These are phyloP conservation scores for Phalacrocorax carbo DNA, from an alignment of 2,113 vertebrate species.

Conservation along the genomic window DNA sequence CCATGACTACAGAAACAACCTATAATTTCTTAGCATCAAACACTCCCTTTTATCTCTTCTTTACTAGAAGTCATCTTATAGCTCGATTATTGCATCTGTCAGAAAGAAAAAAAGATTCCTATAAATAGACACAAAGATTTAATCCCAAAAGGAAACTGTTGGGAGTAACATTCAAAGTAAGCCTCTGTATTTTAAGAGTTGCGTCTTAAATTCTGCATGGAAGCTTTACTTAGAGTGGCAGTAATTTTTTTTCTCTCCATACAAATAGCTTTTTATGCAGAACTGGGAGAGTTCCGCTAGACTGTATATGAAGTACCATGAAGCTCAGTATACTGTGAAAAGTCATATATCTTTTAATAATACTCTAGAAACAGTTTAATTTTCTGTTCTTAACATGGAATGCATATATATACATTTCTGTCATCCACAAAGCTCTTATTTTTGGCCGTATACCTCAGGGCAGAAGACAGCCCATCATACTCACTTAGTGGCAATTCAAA, in stretches of 20 bases:
- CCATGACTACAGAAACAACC: conserved; percentile 20
- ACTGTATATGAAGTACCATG: background rate
- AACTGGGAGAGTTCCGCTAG: background rate
- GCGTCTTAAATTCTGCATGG: background rate
- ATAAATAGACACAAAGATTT: background rate
- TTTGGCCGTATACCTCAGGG: background rate
- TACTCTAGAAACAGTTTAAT: background rate
- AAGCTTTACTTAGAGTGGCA: background rate
- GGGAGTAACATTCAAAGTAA: background rate
- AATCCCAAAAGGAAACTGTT: background rate
- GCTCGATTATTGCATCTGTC: background rate
- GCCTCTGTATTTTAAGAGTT: background rate
- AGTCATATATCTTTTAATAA: background rate
- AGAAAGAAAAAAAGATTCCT: background rate
- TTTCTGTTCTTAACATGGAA: background rate
- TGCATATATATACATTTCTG: background rate
- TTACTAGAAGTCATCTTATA: background rate
- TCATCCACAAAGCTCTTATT: background rate
- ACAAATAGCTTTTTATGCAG: background rate
- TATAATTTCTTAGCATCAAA: conserved; percentile 2
- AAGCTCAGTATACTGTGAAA: background rate
- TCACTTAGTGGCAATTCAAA: background rate
- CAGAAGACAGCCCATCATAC: background rate
- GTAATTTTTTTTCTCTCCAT: background rate
- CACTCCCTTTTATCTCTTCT: conserved; percentile 23